Conservation (phyloP, 2,888 invertebrate genomes). For the Salpingus planirostris region DNA sequence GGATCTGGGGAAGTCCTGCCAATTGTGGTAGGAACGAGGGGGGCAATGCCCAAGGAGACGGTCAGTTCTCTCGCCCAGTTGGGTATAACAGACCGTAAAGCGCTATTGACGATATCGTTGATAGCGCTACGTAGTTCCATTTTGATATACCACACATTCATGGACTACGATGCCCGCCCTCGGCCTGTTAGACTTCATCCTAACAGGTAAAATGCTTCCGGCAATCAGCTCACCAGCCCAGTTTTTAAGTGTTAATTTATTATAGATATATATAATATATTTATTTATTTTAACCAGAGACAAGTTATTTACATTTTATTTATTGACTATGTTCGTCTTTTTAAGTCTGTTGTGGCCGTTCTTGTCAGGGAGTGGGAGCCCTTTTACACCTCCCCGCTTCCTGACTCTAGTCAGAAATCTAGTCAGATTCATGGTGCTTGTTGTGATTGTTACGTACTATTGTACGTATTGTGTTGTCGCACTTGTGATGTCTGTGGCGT, state of each 20-base stretch:
- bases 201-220: not conserved
- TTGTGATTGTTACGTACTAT: not conserved
- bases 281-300: not conserved
- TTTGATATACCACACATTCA: slow-evolving; percentile 24
- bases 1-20: slow-evolving; percentile 22
- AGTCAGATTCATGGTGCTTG: too few relatives aligned
- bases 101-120: slow-evolving; percentile 21
- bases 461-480: not conserved
- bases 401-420: not conserved
- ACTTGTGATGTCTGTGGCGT: not conserved
- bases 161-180: slow-evolving; percentile 23
- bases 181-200: slow-evolving; percentile 8
- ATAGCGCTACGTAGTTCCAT: slow-evolving; percentile 25
- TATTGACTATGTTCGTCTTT: not conserved
- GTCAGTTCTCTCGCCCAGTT: slow-evolving; percentile 15
- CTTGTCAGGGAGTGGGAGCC: not conserved
- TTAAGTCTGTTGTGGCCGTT: not conserved
- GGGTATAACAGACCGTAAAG: slow-evolving; percentile 15
- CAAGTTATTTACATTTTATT: not conserved
- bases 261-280: too few relatives aligned
- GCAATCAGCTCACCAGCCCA: not conserved
- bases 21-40: slow-evolving; percentile 29
- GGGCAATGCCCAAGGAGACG: slow-evolving; percentile 27
- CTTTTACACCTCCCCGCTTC: not conserved
- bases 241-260: too few relatives aligned